Evolutionary conservation across 2,797 vertebrate species (phyloP).

Genomic region (Morelia viridis): DNA sequence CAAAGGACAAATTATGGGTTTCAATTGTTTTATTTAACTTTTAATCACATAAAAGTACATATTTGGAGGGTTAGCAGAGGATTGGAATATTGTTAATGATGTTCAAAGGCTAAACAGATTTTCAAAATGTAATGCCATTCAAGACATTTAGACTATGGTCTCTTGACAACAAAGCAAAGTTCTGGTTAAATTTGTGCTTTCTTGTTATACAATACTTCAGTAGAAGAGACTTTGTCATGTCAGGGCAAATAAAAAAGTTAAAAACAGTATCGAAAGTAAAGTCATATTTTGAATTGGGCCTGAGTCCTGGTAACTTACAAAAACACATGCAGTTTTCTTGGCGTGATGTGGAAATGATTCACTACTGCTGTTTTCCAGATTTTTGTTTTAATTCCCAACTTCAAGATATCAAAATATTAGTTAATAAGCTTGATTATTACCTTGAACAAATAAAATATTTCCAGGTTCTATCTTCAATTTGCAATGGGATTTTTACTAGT

Average conservation of each 20-base stretch:
- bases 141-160: neutral
- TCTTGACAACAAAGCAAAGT: slow-evolving; percentile 4
- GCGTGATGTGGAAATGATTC: neutral
- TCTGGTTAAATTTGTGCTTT: slow-evolving; percentile 10
- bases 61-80: neutral
- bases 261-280: neutral
- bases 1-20: neutral
- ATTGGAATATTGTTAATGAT: neutral
- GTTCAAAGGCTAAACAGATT: neutral
- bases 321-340: neutral
- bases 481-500: neutral
- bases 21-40: neutral
- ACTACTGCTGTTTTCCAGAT: neutral
- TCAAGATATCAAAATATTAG: neutral
- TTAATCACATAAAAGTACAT: neutral
- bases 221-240: neutral
- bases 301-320: neutral
- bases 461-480: neutral
- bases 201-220: neutral
- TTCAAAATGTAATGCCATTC: neutral
- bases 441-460: neutral
- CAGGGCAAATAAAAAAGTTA: neutral
- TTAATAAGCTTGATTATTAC: slow-evolving; percentile 36
- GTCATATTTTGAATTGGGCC: neutral
- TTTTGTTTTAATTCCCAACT: neutral